Percentiles rank a stretch among this genome's conserved stretches.
Conservation (phyloP, 2,797 vertebrate genomes). For the Parauchenoglanis punctatus region DNA sequence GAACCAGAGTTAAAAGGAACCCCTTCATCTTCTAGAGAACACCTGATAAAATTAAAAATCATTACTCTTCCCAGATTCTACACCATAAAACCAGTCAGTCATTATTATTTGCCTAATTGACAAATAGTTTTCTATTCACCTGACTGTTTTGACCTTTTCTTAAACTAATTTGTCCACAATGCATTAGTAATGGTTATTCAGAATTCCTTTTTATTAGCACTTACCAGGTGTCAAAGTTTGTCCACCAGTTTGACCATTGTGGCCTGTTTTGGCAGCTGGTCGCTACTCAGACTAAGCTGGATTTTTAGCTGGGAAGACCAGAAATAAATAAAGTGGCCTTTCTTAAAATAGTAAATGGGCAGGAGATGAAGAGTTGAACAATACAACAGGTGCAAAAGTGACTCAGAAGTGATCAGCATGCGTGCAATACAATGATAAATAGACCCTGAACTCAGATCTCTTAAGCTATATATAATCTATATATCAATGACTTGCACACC, state of each 20-base stretch:
- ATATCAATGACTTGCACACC: not conserved
- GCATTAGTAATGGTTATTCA: no score
- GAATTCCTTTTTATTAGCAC: not conserved
- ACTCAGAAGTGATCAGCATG: slow-evolving; percentile 11
- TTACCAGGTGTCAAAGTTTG: not conserved
- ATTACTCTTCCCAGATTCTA: not conserved
- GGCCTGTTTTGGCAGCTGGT: slow-evolving; percentile 17
- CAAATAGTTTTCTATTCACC: not conserved
- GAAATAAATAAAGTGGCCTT: not conserved
- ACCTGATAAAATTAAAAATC: not conserved
- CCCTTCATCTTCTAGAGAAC: not conserved
- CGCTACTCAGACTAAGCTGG: not conserved
- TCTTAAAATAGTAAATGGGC: slow-evolving; percentile 10
- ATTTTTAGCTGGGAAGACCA: not conserved
- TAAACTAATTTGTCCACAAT: not conserved
- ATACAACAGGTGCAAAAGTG: slow-evolving; percentile 52
- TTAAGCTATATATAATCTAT: not conserved
- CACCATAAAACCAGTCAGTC: not conserved
- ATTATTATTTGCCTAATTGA: not conserved
- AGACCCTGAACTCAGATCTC: not conserved
- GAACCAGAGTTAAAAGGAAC: not conserved
- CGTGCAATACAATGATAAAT: not conserved
- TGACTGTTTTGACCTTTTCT: not conserved
- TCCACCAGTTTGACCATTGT: no score
- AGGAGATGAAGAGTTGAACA: slow-evolving; percentile 29